A percentile compares a stretch with the other conserved stretches of the same genome.
Conservation (phyloP, 1,140 invertebrate species). For the Heliconius himera region DNA sequence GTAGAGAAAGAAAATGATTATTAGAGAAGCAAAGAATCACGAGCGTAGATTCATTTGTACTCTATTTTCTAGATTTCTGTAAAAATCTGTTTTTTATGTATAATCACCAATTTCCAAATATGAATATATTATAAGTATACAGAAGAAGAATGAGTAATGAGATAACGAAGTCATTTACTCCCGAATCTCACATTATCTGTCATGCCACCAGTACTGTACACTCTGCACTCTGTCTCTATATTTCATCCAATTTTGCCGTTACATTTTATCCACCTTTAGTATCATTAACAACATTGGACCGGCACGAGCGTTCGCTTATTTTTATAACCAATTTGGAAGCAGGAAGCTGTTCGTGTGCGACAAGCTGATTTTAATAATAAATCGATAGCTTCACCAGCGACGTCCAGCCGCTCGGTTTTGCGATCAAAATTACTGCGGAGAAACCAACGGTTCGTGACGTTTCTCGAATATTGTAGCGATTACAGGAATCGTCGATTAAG, state of each 20-base stretch:
- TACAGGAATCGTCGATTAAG: constrained; percentile 59
- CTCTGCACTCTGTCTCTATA: not conserved
- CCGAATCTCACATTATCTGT: not conserved
- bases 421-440: constrained; percentile 66
- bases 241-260: not conserved
- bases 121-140: too few species aligned
- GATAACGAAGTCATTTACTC: too few species aligned
- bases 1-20: too few species aligned
- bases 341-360: constrained; percentile 68
- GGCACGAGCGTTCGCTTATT: constrained; percentile 76
- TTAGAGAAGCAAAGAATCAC: too few species aligned
- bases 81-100: too few species aligned
- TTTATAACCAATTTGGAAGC: constrained; percentile 73
- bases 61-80: too few species aligned
- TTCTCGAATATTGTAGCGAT: constrained; percentile 63
- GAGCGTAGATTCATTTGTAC: too few species aligned
- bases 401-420: constrained; percentile 44
- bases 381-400: constrained; percentile 65
- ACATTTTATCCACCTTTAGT: constrained; percentile 52
- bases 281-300: constrained; percentile 66
- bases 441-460: constrained; percentile 63
- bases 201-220: not conserved
- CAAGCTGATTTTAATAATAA: constrained; percentile 78
- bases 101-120: too few species aligned
- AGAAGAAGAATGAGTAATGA: too few species aligned